These are phyloP conservation scores for Cettia cetti DNA, from an alignment of 2,113 vertebrate genomes.

Conservation along the genomic window DNA sequence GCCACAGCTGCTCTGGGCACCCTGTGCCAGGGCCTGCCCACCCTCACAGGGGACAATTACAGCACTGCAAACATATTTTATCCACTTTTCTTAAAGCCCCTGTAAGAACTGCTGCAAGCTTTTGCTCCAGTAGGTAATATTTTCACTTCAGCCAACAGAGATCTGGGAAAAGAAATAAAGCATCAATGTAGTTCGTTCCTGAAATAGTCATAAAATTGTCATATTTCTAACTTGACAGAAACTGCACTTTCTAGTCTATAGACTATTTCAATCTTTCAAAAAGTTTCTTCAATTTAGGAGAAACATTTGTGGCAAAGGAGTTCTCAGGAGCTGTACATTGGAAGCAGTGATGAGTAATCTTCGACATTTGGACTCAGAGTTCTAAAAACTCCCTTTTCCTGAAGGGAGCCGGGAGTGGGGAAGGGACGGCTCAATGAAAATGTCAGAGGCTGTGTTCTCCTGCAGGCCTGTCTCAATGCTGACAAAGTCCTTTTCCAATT, in stretches of 20 bases:
- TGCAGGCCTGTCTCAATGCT: not conserved
- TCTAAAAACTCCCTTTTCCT: not conserved
- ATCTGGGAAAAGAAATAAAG: not conserved
- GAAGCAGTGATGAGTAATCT: not conserved
- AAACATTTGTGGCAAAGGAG: not conserved
- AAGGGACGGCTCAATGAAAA: not conserved
- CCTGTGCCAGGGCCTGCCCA: not conserved
- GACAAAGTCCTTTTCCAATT: slow-evolving; percentile 17
- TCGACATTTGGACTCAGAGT: not conserved
- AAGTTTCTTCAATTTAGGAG: not conserved
- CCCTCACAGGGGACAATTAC: not conserved
- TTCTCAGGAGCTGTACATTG: not conserved
- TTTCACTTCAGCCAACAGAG: not conserved
- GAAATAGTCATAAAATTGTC: not conserved
- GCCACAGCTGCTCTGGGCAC: not conserved
- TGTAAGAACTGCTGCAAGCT: not conserved
- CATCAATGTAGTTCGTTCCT: not conserved
- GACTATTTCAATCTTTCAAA: not conserved
- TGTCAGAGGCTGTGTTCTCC: not conserved
- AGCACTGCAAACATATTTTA: not conserved
- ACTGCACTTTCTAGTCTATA: not conserved
- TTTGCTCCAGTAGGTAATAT: not conserved
- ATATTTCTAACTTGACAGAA: not conserved
- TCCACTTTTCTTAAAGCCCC: not conserved
- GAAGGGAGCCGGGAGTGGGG: not conserved